phyloP scores from a whole-genome alignment of 2,797 vertebrate species.

The Mormyrus proboscirostris region DNA sequence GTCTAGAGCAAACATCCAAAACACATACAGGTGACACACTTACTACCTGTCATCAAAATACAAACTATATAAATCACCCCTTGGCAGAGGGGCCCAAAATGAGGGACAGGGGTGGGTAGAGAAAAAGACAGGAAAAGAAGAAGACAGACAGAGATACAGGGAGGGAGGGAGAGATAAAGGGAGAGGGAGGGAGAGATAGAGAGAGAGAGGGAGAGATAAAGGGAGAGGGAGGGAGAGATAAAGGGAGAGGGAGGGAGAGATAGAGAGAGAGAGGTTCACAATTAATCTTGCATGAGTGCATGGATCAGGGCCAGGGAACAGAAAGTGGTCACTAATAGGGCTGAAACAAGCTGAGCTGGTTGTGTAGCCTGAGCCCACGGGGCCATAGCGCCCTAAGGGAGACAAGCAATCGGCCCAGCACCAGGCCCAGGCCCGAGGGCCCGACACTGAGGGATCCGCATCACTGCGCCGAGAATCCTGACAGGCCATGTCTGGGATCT shows the following conservation, averaged over 20 bases:
- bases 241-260: not conserved
- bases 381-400: not conserved
- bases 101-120: constrained; percentile 25
- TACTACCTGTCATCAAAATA: not conserved
- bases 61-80: not conserved
- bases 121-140: not conserved
- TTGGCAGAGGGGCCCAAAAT: not conserved
- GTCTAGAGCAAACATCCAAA: not conserved
- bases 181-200: constrained; percentile 27
- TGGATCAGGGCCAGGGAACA: constrained; percentile 36
- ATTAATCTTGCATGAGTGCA: constrained; percentile 49
- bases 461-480: not conserved
- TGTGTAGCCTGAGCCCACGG: not conserved
- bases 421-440: not conserved
- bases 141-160: constrained; percentile 17
- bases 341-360: constrained; percentile 46
- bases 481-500: not conserved
- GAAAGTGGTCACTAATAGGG: constrained; percentile 46
- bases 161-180: too few relatives aligned
- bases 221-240: not conserved
- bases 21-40: not conserved
- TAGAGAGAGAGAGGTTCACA: constrained; percentile 18
- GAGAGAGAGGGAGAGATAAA: not conserved
- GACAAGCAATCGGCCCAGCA: not conserved
- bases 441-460: not conserved